A percentile compares a stretch with the other conserved stretches of the same genome.
phyloP scores from a whole-genome alignment of 2,113 vertebrate genomes.

The Entomyzon cyanotis region DNA sequence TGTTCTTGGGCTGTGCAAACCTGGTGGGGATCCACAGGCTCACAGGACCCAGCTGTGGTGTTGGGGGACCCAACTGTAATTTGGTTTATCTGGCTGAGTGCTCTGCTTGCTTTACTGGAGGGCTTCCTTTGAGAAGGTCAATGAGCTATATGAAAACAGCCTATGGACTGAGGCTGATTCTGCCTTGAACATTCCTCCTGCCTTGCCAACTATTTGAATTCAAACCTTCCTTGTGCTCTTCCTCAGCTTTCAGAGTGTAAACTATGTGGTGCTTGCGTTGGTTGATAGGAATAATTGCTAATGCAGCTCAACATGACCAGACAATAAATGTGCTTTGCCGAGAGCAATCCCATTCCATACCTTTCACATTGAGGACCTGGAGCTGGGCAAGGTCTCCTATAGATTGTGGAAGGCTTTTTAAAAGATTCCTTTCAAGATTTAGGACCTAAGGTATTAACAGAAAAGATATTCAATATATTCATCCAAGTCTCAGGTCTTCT shows the following conservation, averaged over 20 bases:
- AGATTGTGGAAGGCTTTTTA: constrained; percentile 85
- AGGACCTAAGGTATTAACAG: constrained; percentile 81
- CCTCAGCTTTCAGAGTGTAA: not conserved
- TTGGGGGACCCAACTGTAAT: not conserved
- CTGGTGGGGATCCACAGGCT: not conserved
- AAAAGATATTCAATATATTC: not conserved
- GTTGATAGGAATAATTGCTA: not conserved
- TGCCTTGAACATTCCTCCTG: not conserved
- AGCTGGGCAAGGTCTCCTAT: constrained; percentile 83
- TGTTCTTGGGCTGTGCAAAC: not conserved
- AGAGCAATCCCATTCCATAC: constrained; percentile 61
- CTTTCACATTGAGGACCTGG: constrained; percentile 90
- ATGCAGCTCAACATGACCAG: not conserved
- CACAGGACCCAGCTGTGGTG: not conserved
- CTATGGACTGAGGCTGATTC: not conserved
- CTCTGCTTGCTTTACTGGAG: not conserved
- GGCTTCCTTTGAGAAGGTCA: not conserved
- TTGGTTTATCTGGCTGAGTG: not conserved
- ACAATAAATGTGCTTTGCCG: not conserved
- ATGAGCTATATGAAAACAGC: not conserved
- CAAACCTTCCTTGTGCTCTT: not conserved
- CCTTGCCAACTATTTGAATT: not conserved
- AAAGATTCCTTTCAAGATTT: constrained; percentile 87
- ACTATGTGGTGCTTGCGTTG: not conserved
- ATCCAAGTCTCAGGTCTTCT: not conserved